Base-by-base conservation (phyloP, 2,797 vertebrate genomes). In the Hippocampus kuda region DNA sequence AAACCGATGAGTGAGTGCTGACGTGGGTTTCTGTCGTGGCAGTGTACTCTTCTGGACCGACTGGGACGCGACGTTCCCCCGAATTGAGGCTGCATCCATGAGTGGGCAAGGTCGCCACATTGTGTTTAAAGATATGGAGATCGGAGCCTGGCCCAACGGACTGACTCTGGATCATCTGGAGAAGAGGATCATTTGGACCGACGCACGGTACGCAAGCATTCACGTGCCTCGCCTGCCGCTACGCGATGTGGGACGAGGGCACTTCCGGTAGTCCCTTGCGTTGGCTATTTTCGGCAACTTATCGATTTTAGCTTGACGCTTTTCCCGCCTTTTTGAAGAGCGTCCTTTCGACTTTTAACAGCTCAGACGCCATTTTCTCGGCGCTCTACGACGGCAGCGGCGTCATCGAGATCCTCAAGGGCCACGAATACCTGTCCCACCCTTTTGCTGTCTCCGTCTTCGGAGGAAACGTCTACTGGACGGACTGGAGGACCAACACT, bases 21-120 rank as follows among this genome's bases (percentile, higher is more conserved):
- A 27, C 12, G 70, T 67, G 75, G 67, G 5, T 12, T 12, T 74
- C 72, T 38, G 38, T 83, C 11, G 67, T 74, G 74, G 69, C 76
- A 99, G 97, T 83, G 96, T 98, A 83, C 91, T 99, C 46, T 99
- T 99, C 89, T 99, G 97, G 97, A 99, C 97, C 1, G 97, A 99
- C 85, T 99, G 97, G 97, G 97, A 99, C 83, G 94, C 96, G 30
- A 96, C 93, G 62, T 99, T 98, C 80, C 97, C 97, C 70, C 95
- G 97, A 34, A 99, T 99, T 0, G 97, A 99, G 76, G 97, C 95
- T 0, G 95, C 96, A 1, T 95, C 97, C 0, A 98, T 99, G 97
- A 98, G 95, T 0, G 97, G 97, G 63, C 92, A 91, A 0, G 94
- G 92, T 49, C 92, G 97, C 66, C 96, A 93, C 75, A 94, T 97